Percentiles rank a stretch among this genome's conserved stretches.
These are phyloP conservation scores for Marmota monax DNA, from an alignment of 2,113 vertebrate genomes.

Conservation along the genomic window DNA sequence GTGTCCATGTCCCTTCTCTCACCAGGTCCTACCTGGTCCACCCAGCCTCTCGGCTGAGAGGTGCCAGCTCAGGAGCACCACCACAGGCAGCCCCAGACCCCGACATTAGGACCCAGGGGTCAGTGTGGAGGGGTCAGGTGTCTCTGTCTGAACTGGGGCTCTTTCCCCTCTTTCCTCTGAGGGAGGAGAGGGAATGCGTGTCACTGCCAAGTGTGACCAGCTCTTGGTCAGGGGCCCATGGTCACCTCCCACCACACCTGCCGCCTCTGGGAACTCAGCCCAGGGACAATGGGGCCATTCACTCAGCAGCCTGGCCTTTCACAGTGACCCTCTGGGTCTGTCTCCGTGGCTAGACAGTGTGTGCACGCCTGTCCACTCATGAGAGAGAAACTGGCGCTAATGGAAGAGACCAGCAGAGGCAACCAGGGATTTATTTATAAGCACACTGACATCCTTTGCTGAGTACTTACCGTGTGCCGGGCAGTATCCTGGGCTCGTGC, in stretches of 20 bases:
- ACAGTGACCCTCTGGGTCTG: slow-evolving; percentile 62
- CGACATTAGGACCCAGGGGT: not conserved
- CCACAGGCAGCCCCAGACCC: not conserved
- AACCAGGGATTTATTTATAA: not conserved
- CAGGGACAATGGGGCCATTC: slow-evolving; percentile 74
- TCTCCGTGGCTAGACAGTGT: not conserved
- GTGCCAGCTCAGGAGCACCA: not conserved
- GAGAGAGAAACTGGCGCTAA: not conserved
- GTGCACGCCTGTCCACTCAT: not conserved
- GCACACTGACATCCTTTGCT: not conserved
- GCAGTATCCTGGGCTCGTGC: no score
- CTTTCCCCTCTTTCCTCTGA: not conserved
- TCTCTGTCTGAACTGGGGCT: not conserved
- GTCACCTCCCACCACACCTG: slow-evolving; percentile 54
- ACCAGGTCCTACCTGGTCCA: not conserved
- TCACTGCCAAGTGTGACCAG: not conserved
- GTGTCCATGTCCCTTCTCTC: not conserved
- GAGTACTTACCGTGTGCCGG: not conserved
- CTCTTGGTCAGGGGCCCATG: slow-evolving; percentile 50
- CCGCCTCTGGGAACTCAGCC: slow-evolving; percentile 49
- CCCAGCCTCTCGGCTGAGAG: not conserved
- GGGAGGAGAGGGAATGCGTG: not conserved
- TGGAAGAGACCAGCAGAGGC: not conserved
- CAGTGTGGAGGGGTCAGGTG: not conserved
- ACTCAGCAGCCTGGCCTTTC: not conserved